Evolutionary conservation across 2,888 invertebrate species (phyloP).

Genomic region (Rosalia funebris): DNA sequence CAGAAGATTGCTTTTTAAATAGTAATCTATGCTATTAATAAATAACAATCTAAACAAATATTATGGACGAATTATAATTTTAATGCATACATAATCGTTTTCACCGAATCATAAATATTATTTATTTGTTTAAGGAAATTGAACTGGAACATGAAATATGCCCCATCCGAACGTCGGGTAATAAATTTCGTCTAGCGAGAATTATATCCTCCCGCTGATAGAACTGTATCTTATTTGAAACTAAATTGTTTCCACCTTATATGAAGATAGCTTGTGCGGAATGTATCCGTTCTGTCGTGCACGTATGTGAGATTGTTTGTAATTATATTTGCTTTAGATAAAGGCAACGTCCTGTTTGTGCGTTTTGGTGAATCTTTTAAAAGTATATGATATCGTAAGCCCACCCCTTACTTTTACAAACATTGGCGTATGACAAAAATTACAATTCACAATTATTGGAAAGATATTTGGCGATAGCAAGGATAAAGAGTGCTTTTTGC

Average conservation of each 20-base stretch:
- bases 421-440: too few relatives aligned
- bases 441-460: too few relatives aligned
- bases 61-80: conserved; percentile 63
- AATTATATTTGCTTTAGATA: too few relatives aligned
- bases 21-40: conserved; percentile 52
- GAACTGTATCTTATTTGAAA: conserved; percentile 1
- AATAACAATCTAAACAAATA: conserved; percentile 63
- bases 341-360: too few relatives aligned
- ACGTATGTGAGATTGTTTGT: too few relatives aligned
- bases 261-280: too few relatives aligned
- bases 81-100: conserved; percentile 61
- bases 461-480: too few relatives aligned
- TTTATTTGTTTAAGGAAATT: conserved; percentile 58
- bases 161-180: conserved; percentile 15
- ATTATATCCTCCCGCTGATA: conserved; percentile 13
- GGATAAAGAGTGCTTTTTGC: too few relatives aligned
- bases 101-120: conserved; percentile 56
- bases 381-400: too few relatives aligned
- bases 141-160: conserved; percentile 48
- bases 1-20: conserved; percentile 57
- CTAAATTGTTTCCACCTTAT: not conserved
- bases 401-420: too few relatives aligned
- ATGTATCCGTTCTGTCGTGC: too few relatives aligned
- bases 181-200: conserved; percentile 7
- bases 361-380: too few relatives aligned